phyloP scores from a whole-genome alignment of 2,113 vertebrate genomes.

The Rhineura floridana region DNA sequence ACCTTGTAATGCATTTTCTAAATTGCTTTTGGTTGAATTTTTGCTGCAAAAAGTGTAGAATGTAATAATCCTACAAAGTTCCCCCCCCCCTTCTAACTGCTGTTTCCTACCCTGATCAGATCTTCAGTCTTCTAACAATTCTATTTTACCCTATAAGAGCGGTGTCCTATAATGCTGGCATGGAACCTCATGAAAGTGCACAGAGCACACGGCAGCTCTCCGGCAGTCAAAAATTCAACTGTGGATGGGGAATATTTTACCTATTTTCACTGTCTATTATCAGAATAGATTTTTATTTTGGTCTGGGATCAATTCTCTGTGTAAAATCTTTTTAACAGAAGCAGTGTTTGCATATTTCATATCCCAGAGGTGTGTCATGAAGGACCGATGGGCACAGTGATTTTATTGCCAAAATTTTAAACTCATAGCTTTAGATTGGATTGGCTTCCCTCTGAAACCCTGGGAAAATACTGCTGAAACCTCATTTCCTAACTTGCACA shows the following conservation, averaged over 20 bases:
- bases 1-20: background rate
- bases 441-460: conserved; percentile 54
- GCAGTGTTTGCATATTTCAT: conserved; percentile 23
- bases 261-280: conserved; percentile 8
- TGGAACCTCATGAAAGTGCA: conserved; percentile 19
- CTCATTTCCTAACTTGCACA: conserved; percentile 16
- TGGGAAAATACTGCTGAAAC: conserved; percentile 54
- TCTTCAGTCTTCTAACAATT: background rate
- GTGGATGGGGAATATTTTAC: background rate
- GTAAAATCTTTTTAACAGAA: conserved; percentile 4
- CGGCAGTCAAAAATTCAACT: background rate
- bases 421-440: conserved; percentile 22
- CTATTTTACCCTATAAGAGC: background rate
- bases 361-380: background rate
- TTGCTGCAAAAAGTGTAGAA: background rate
- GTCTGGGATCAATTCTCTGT: background rate
- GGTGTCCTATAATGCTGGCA: background rate
- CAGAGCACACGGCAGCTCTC: background rate
- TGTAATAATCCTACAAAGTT: background rate
- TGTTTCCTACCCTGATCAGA: rapidly evolving
- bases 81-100: background rate
- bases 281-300: background rate
- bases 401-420: conserved; percentile 38
- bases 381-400: background rate
- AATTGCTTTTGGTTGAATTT: background rate